Evolutionary conservation across 2,888 invertebrate species (phyloP).

Genomic region (Cataglyphis livida): DNA sequence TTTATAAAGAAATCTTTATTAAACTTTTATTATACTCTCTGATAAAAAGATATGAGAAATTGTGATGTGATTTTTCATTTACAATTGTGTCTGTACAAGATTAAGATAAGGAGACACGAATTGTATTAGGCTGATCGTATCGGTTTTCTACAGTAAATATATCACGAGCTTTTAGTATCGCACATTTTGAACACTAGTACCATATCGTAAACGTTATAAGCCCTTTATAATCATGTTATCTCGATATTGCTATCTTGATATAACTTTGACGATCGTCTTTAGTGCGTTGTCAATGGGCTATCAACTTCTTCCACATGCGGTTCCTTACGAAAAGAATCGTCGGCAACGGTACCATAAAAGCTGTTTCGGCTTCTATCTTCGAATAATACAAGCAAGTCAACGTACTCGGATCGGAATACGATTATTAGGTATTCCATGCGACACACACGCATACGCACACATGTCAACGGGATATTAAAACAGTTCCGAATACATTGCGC

Average conservation of each 20-base stretch:
- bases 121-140: not conserved
- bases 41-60: not conserved
- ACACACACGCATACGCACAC: not conserved
- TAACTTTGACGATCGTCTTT: not conserved
- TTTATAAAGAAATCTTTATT: not conserved
- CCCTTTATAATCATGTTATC: constrained; percentile 6
- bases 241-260: constrained; percentile 32
- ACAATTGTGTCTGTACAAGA: constrained; percentile 6
- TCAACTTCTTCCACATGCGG: not conserved
- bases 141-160: not conserved
- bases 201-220: not conserved
- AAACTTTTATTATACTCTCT: not conserved
- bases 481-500: not conserved
- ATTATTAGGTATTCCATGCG: constrained; percentile 22
- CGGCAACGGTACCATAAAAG: not conserved
- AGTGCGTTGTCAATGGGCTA: not conserved
- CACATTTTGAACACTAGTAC: not conserved
- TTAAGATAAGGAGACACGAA: constrained; percentile 16
- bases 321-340: not conserved
- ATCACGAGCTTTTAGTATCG: not conserved
- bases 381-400: not conserved
- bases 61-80: constrained; percentile 6
- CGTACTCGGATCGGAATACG: constrained; percentile 8
- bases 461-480: not conserved
- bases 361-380: constrained; percentile 12